Evolutionary conservation across 2,113 vertebrate genomes (phyloP), one percentile per base, ranked within the genome.

Genomic region (Saccopteryx leptura): DNA sequence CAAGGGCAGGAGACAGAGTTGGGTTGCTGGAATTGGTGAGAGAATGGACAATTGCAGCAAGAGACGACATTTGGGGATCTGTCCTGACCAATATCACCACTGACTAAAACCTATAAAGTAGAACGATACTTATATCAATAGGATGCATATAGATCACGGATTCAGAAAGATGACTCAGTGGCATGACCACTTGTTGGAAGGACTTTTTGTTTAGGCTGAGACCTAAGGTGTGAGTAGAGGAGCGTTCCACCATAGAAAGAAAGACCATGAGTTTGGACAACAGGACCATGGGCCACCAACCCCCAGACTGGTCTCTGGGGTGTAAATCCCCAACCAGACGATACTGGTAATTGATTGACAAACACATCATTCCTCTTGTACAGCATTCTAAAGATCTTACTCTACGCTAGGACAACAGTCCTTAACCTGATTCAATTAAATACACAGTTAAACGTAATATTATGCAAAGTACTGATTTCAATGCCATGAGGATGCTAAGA

Each of bases 51-150:
- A 52, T 31, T 31, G 28, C 48, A 76, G 10, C 48, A 18, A 11
- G 74, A 52, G 48, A 18, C 10, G 48, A 52, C 74, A 76, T 11
- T 28, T 18, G 48, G 74, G 15, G 74, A 9, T 31, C 52, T 18
- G 72, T 52, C 48, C 74, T 31, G 24, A 18, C 48, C 17, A 48
- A 54, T 52, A 19, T 10, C 1, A 9, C 48, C 26, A 52, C 26
- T 48, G 52, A 9, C 74, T 52, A 48, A 31, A 76, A 18, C 52
- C 26, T 4, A 31, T 26, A 5, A 9, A 10, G 26, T 52, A 9
- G 1, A 18, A 18, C 1, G 24, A 7, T 13, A 17, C 18, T 31
- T 31, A 10, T 14, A 10, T 10, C 74, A 15, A 31, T 0, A 4
- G 5, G 74, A 76, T 3, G 26, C 74, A 76, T 9, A 26, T 18